Percentiles rank a stretch among this genome's conserved stretches.
Conservation (phyloP, 2,888 invertebrate species). For the Melitaea athalia region DNA sequence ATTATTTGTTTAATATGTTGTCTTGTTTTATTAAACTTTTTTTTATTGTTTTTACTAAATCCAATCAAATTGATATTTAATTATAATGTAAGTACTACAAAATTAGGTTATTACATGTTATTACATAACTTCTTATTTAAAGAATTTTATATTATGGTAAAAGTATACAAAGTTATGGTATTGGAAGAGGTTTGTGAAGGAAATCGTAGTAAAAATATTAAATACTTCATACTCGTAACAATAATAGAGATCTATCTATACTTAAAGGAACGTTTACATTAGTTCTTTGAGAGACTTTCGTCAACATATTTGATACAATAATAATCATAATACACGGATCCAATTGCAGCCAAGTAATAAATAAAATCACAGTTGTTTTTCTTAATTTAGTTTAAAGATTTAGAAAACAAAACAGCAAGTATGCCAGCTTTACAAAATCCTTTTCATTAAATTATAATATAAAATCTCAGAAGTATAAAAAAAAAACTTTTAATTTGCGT, state of each 20-base stretch:
- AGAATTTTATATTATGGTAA: conserved; percentile 2
- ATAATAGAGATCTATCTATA: conserved; percentile 79
- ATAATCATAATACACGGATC: conserved; percentile 43
- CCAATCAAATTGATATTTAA: not conserved
- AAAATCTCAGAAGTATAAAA: conserved; percentile 64
- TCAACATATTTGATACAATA: conserved; percentile 40
- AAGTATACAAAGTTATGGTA: conserved; percentile 7
- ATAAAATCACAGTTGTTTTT: conserved; percentile 79
- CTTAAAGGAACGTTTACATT: conserved; percentile 78
- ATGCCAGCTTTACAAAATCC: conserved; percentile 49
- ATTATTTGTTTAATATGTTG: not conserved
- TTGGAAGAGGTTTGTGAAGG: conserved; percentile 13
- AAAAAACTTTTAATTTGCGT: conserved; percentile 61
- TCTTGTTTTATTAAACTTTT: not conserved
- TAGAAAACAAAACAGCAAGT: conserved; percentile 48
- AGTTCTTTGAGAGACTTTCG: conserved; percentile 67
- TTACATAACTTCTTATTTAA: not conserved
- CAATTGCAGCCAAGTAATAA: conserved; percentile 71
- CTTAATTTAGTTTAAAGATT: conserved; percentile 70
- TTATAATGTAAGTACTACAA: conserved; percentile 2
- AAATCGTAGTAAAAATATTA: conserved; percentile 27
- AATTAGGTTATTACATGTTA: not conserved
- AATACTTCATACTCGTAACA: conserved; percentile 65
- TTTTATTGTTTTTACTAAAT: not conserved
- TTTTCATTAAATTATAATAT: conserved; percentile 55